Percentiles rank a stretch among this genome's conserved stretches.
phyloP scores from a whole-genome alignment of 2,888 invertebrate genomes.

The Plutella xylostella region DNA sequence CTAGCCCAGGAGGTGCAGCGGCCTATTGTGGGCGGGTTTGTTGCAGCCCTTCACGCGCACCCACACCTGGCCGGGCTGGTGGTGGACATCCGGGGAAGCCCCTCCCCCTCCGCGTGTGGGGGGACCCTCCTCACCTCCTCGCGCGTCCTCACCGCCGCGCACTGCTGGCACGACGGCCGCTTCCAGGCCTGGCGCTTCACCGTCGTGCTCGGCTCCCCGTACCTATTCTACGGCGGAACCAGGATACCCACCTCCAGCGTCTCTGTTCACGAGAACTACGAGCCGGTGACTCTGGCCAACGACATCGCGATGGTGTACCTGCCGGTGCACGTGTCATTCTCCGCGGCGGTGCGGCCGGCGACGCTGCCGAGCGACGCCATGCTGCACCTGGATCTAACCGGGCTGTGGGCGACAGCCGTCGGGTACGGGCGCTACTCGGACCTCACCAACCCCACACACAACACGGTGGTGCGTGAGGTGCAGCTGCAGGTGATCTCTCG shows the following conservation, averaged over 20 bases:
- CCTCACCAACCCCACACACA: conserved; percentile 29
- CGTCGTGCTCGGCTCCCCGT: conserved; percentile 41
- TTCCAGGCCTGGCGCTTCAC: conserved; percentile 39
- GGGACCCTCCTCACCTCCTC: conserved; percentile 36
- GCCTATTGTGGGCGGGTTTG: conserved; percentile 41
- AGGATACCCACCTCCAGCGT: conserved; percentile 29
- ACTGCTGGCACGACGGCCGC: conserved; percentile 47
- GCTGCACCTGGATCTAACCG: conserved; percentile 27
- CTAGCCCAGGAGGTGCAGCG: not conserved
- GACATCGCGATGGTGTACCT: conserved; percentile 44
- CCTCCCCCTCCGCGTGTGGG: conserved; percentile 40
- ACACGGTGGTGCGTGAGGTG: conserved; percentile 40
- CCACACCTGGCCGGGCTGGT: conserved; percentile 46
- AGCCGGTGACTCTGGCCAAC: conserved; percentile 37
- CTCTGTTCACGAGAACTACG: conserved; percentile 34
- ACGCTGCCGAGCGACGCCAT: conserved; percentile 29
- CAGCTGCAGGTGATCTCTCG: conserved; percentile 33
- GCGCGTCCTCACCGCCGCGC: conserved; percentile 47
- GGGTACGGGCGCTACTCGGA: conserved; percentile 51
- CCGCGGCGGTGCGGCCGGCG: conserved; percentile 32
- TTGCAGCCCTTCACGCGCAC: conserved; percentile 36
- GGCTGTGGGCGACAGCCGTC: conserved; percentile 32
- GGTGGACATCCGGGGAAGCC: conserved; percentile 34
- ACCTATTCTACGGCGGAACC: conserved; percentile 42
- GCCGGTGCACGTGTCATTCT: conserved; percentile 28